Base-by-base conservation (phyloP, 1,140 invertebrate species). In the Heliconius melpomene region DNA sequence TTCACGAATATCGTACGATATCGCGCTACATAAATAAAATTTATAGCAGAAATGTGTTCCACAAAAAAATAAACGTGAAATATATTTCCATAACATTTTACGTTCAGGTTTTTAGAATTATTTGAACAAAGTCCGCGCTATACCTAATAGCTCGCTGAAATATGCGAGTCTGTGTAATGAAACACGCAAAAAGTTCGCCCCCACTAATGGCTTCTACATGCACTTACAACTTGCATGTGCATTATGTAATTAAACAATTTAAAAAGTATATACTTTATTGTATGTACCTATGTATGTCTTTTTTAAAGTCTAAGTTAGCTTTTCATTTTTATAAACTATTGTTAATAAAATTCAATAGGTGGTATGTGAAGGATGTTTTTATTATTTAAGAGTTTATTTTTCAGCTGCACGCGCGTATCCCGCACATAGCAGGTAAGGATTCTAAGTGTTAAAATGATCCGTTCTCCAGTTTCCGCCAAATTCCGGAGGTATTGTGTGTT, bases 121-220 rank as follows among this genome's bases (percentile, higher is more conserved):
- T 77, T 71, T 40, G 11, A 46, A 46, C 75, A 70, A 77, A 77
- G 40, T 38, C 60, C 36, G 16, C 20, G 36, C 66, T 66, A 71
- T 77, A n/a, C n/a, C n/a, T n/a, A 76, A 70, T 46, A 77, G 60
- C 75, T 77, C 60, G 36, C 75, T 70, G 60, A 70, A 70, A 77
- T 77, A 77, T 70, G 75, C 75, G 57, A 77, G 60, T 60, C 74
- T 40, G 60, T 77, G 75, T 77, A 77, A 71, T 71, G 60, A 40
- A 75, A 75, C 52, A 77, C 60, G 23, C 57, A 40, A 77, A 77
- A 70, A 70, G 60, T 77, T 50, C 26, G 23, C 54, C 57, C 11
- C 29, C 18, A 40, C 60, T 66, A 66, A 66, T 29, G 13, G 60
- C n/a, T 7, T 32, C 5, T 32, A 32, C 32, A 32, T 32, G 32